A percentile compares a stretch with the other conserved stretches of the same genome.
Conservation (phyloP, 2,797 vertebrate species). For the Sparus aurata region DNA sequence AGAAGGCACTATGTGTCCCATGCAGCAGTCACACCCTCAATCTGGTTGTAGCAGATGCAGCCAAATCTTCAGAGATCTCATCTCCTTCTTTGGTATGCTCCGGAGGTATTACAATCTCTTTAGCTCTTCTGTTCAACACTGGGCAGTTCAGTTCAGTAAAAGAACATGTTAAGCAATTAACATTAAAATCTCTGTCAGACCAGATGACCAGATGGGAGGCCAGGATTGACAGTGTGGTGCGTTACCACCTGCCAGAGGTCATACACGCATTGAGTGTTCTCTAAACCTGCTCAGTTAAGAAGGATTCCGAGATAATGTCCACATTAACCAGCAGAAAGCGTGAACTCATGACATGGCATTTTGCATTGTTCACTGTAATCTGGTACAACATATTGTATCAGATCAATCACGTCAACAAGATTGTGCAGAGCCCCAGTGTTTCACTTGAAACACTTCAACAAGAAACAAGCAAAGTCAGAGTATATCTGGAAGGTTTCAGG, state of each 20-base stretch:
- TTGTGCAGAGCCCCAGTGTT: not conserved
- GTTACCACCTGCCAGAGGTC: no score
- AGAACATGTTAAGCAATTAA: conserved; percentile 44
- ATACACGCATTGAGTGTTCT: no score
- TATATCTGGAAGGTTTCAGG: no score
- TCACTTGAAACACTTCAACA: not conserved
- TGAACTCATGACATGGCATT: not conserved
- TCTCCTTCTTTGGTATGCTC: conserved; percentile 35
- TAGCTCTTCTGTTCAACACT: conserved; percentile 52
- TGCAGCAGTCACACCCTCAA: conserved; percentile 56
- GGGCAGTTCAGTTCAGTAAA: conserved; percentile 44
- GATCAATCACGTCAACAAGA: not conserved
- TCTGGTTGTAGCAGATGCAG: conserved; percentile 53
- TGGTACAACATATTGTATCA: not conserved
- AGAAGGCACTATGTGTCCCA: conserved; percentile 28
- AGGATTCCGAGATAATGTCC: conserved; percentile 2
- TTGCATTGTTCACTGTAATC: not conserved
- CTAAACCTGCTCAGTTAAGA: not conserved
- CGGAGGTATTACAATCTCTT: conserved; percentile 55
- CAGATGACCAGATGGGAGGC: no score
- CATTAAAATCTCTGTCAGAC: no score
- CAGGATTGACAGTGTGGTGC: no score
- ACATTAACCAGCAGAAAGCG: not conserved
- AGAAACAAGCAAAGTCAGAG: not conserved
- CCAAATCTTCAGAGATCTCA: conserved; percentile 32